Conservation (phyloP, 2,797 vertebrate species). For the Sebastes reedi region DNA sequence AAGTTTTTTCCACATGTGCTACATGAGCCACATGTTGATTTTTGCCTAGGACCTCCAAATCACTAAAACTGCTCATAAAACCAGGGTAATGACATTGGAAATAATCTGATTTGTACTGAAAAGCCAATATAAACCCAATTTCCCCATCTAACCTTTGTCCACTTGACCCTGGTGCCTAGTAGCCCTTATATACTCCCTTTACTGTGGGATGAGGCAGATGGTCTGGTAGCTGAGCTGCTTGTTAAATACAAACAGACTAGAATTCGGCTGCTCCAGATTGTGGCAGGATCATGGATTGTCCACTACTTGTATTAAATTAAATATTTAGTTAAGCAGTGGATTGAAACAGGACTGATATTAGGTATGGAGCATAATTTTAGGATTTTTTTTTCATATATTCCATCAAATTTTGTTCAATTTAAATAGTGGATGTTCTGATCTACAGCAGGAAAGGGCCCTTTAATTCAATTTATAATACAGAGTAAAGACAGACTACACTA, state of each 20-base stretch:
- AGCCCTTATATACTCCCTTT: neutral
- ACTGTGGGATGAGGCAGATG: neutral
- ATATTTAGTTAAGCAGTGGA: neutral
- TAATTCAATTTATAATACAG: neutral
- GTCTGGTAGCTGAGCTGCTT: constrained; percentile 21
- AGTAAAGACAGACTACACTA: neutral
- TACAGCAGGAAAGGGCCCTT: neutral
- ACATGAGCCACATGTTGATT: constrained; percentile 27
- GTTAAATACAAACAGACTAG: constrained; percentile 45
- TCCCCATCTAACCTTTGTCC: neutral
- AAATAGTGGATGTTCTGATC: neutral
- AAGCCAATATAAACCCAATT: neutral
- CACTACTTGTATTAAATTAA: neutral
- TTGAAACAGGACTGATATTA: neutral
- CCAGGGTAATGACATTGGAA: neutral
- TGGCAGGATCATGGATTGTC: constrained; percentile 8
- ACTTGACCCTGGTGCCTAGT: neutral
- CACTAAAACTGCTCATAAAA: neutral
- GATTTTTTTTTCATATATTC: neutral
- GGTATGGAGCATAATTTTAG: neutral
- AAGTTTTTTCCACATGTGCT: constrained; percentile 53
- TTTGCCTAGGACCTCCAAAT: constrained; percentile 2
- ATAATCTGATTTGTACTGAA: neutral
- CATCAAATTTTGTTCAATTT: neutral
- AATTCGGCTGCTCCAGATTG: neutral